phyloP scores from a whole-genome alignment of 2,797 vertebrate genomes.

The Erethizon dorsatum region DNA sequence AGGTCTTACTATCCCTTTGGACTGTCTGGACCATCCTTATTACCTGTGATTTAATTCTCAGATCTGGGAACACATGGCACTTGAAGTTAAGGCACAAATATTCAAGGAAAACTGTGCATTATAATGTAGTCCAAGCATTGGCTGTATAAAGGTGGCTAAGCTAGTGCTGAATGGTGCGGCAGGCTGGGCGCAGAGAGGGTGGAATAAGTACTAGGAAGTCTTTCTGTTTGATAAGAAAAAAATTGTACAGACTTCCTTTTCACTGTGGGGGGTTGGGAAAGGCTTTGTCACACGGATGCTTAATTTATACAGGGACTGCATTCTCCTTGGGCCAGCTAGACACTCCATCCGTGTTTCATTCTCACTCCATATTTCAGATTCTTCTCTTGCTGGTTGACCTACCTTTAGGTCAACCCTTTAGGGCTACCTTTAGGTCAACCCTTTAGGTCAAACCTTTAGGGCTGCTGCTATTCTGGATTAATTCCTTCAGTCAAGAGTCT shows the following conservation, averaged over 20 bases:
- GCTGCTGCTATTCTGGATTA: background rate
- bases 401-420: constrained; percentile 2
- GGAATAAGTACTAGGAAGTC: background rate
- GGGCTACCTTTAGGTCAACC: background rate
- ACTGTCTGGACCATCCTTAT: background rate
- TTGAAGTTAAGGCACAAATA: background rate
- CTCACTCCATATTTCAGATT: background rate
- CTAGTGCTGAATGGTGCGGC: background rate
- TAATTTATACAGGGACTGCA: background rate
- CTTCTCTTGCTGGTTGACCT: constrained; percentile 31
- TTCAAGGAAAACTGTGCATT: background rate
- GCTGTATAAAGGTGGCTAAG: background rate
- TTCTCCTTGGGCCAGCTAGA: constrained; percentile 6
- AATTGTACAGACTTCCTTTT: background rate
- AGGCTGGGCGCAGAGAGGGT: background rate
- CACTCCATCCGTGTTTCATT: background rate
- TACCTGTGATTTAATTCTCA: constrained; percentile 41
- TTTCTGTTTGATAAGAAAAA: background rate
- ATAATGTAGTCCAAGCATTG: background rate
- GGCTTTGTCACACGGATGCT: background rate
- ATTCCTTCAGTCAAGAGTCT: constrained; percentile 11
- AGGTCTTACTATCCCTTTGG: background rate
- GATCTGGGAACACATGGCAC: background rate
- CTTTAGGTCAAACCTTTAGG: background rate
- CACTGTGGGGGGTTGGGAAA: constrained; percentile 42